Base-by-base conservation (phyloP, 2,113 vertebrate genomes). In the Ursus arctos region DNA sequence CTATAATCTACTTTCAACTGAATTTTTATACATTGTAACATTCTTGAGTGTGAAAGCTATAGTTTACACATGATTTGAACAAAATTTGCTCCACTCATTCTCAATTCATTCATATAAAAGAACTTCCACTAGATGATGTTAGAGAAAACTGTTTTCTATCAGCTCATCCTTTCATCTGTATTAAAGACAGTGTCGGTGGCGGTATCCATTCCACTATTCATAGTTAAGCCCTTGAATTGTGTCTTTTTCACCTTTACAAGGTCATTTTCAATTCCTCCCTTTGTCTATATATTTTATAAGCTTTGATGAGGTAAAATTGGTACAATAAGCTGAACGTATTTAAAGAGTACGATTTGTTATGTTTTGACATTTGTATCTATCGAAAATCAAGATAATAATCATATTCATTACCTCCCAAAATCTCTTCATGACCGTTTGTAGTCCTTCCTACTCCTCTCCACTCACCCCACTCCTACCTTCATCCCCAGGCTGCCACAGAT, bases 391-490 rank as follows among this genome's bases (percentile, higher is more conserved):
- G 31, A 26, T 47, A 14, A 63, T 36, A 47, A 36, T 92, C 2
- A 53, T 24, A 49, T 53, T 63, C 6, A 61, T 69, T 9, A 8
- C 0, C 6, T 13, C 24, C 10, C 31, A 0, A 22, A 9, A 36
- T 82, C 19, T 71, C 51, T 22, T n/a, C 9, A 18, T 47, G 36
- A 8, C 4, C 21, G 16, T 13, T 40, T 31, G 11, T 53, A 26
- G 19, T 40, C 16, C 19, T 10, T 53, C n/a, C 28, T n/a, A 47
- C 0, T 4, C 3, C 0, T 53, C 28, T 24, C 26, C 28, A 7
- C 10, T 80, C 19, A 26, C 8, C 12, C 3, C 8, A n/a, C 7
- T 15, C 33, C 6, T 53, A 22, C 9, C 7, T 9, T 55, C 4
- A 2, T 40, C 7, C 2, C n/a, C 12, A 47, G 28, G 18, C 9